Percentiles rank a stretch among this genome's conserved stretches.
Conservation (phyloP, 2,888 invertebrate species). For the Drosophila longiperda region DNA sequence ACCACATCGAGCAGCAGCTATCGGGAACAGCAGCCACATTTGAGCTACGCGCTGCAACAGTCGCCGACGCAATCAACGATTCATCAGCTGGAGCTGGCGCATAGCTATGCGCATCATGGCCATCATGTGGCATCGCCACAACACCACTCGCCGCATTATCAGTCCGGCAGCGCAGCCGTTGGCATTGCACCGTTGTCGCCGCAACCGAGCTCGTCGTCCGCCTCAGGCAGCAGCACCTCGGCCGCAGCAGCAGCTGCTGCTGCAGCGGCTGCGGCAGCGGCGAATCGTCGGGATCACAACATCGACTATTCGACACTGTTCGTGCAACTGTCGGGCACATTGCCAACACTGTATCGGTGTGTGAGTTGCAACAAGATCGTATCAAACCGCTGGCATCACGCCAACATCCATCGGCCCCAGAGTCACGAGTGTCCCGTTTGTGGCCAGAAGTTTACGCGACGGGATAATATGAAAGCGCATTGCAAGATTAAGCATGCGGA, state of each 20-base stretch:
- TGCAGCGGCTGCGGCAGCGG: constrained; percentile 81
- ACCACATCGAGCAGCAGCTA: constrained; percentile 47
- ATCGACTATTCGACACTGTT: constrained; percentile 85
- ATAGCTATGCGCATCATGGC: constrained; percentile 52
- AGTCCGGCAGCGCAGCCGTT: constrained; percentile 38
- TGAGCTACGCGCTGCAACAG: constrained; percentile 60
- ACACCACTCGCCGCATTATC: constrained; percentile 64
- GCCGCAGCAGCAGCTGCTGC: constrained; percentile 70
- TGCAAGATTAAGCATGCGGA: constrained; percentile 87
- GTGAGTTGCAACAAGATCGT: constrained; percentile 88
- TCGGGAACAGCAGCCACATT: constrained; percentile 55
- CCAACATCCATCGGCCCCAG: constrained; percentile 87
- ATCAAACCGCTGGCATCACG: constrained; percentile 88
- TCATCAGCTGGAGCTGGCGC: constrained; percentile 60
- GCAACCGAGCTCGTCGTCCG: constrained; percentile 38
- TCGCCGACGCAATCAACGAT: constrained; percentile 40
- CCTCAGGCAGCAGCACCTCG: constrained; percentile 48
- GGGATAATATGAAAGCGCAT: constrained; percentile 88
- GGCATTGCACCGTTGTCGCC: constrained; percentile 50
- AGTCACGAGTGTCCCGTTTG: constrained; percentile 87
- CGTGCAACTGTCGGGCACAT: constrained; percentile 84
- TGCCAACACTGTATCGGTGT: constrained; percentile 86
- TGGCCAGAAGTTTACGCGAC: constrained; percentile 87
- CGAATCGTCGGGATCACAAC: constrained; percentile 85
- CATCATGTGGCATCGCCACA: constrained; percentile 27